Evolutionary conservation across 2,797 vertebrate species (phyloP).

Genomic region (Myripristis murdjan): DNA sequence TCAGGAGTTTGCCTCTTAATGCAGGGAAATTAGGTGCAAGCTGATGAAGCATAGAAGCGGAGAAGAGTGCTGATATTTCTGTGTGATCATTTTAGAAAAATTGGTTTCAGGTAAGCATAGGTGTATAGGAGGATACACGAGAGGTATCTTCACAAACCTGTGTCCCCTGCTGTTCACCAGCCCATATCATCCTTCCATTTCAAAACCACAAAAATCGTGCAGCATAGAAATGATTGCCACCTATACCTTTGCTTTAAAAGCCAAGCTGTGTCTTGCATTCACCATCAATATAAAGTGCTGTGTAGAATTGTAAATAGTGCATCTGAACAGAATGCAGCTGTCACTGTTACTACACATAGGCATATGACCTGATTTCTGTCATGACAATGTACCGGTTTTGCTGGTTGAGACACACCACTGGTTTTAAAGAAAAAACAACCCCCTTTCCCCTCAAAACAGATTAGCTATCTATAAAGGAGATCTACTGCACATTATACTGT

Average conservation of each 20-base stretch:
- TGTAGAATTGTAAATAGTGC: background rate
- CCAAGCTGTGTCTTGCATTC: too few species aligned
- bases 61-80: background rate
- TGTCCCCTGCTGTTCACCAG: conserved; percentile 17
- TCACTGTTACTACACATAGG: background rate
- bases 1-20: conserved; percentile 14
- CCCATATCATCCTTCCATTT: background rate
- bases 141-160: conserved; percentile 1
- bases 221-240: too few species aligned
- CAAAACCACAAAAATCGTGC: too few species aligned
- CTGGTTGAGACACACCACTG: background rate
- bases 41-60: background rate
- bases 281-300: background rate
- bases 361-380: conserved; percentile 1
- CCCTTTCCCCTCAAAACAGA: background rate
- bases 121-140: background rate
- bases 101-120: background rate
- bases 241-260: too few species aligned
- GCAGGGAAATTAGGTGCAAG: conserved; percentile 26
- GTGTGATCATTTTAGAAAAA: background rate
- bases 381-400: background rate
- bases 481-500: too few species aligned
- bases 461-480: background rate
- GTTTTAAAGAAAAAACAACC: background rate
- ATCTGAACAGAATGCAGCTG: conserved; percentile 8